phyloP scores from a whole-genome alignment of 2,888 invertebrate species.

The Entomobrya multifasciata region DNA sequence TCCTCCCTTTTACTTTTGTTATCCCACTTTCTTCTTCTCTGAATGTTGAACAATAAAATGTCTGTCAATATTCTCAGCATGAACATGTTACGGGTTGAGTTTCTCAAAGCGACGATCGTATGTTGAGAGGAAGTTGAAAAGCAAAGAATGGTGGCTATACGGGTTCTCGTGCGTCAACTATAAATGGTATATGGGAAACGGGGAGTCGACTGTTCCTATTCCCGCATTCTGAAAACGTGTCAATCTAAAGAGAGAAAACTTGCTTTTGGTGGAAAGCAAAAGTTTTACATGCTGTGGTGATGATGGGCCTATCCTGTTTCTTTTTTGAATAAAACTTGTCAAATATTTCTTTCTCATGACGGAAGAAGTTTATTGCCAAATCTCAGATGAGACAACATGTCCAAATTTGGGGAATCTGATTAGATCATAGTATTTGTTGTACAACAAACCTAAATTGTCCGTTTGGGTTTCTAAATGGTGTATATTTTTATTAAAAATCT shows the following conservation, averaged over 20 bases:
- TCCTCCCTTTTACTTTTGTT: not conserved
- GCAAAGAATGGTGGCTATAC: slow-evolving; percentile 9
- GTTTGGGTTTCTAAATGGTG: no score
- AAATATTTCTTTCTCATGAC: slow-evolving; percentile 23
- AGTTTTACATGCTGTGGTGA: no score
- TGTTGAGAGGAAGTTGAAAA: slow-evolving; percentile 55
- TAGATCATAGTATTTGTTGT: not conserved
- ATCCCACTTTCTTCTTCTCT: slow-evolving; percentile 26
- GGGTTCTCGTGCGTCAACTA: no score
- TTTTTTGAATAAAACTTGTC: not conserved
- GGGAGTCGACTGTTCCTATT: slow-evolving; percentile 4
- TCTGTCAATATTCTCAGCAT: slow-evolving; percentile 64
- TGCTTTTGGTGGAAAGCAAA: not conserved
- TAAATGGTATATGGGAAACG: not conserved
- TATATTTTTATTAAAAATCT: no score
- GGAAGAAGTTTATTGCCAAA: not conserved
- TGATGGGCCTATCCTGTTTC: not conserved
- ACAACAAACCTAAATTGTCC: no score
- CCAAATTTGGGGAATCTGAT: not conserved
- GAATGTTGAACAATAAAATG: slow-evolving; percentile 59
- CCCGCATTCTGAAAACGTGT: not conserved
- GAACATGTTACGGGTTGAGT: slow-evolving; percentile 55
- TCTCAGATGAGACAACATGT: not conserved
- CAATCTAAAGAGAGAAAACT: not conserved
- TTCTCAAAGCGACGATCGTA: slow-evolving; percentile 19